Evolutionary conservation across 2,888 invertebrate genomes (phyloP), one percentile per base, ranked within the genome.

Genomic region (Coelogynopora nodosa): DNA sequence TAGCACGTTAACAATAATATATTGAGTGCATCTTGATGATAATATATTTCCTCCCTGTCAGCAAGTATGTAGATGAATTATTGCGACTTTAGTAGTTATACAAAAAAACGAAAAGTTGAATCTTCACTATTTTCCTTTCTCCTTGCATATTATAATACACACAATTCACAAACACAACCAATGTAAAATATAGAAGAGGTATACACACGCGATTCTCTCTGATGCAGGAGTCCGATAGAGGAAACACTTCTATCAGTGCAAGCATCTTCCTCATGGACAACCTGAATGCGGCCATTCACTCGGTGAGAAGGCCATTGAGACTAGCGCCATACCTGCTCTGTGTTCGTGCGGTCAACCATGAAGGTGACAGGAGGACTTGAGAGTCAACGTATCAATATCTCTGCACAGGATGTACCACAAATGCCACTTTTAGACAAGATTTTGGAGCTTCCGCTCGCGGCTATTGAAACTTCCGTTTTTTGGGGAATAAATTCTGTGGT

Each of bases 371-470:
- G 74, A 23, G 18, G 23, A 74, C 2, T 2, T 23, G 23, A 13
- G 74, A 5, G 27, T 10, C 23, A 26, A 23, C 5, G 23, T 74
- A 74, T 74, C 23, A 26, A 26, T 23, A 5, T 5, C 74, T 13
- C 74, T n/a, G 2, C 5, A 23, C 74, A 74, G 74, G 74, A 74
- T 74, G 74, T 74, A 26, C 74, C 74, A 74, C 74, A 74, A 74
- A 74, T 74, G 74, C 74, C 10, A 74, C 27, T 74, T 26, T 23
- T 2, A 74, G 74, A 74, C 27, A 18, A 49, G 49, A 49, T 49
- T 49, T 18, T 49, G 49, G 49, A 49, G 49, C 74, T 74, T 74
- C 74, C 74, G 5, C 74, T 74, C 74, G 10, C 74, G 23, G 74
- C 23, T 23, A 74, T 74, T 74, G 74, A 74, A 23, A 74, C 74